A percentile compares a stretch with the other conserved stretches of the same genome.
These are phyloP conservation scores for Rhabdophis nuchalis DNA, from an alignment of 2,797 vertebrate genomes.

Conservation along the genomic window DNA sequence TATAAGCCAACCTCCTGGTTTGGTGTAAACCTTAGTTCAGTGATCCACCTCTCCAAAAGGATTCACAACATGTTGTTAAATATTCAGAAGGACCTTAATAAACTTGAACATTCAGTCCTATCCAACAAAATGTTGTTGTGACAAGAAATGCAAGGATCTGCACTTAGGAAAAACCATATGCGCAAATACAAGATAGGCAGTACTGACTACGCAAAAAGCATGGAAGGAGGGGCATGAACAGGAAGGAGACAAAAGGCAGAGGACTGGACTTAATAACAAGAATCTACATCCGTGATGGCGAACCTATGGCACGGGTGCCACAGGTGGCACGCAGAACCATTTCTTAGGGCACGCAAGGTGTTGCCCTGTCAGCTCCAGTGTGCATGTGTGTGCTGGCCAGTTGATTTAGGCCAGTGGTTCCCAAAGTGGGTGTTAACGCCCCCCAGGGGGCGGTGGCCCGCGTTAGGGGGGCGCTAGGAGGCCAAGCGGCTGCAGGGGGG, in stretches of 20 bases:
- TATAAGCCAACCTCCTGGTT: neutral
- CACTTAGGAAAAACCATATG: neutral
- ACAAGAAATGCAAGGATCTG: neutral
- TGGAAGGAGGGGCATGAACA: neutral
- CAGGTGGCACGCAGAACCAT: no score
- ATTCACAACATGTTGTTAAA: neutral
- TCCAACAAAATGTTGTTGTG: neutral
- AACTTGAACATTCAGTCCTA: neutral
- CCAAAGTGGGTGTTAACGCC: no score
- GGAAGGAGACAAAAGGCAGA: neutral
- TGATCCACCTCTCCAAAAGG: neutral
- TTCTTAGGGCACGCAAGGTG: no score
- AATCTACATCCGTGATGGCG: no score
- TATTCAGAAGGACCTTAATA: neutral
- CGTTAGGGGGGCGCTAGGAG: no score
- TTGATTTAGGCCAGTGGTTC: no score
- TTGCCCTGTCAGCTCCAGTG: no score
- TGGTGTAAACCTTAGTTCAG: neutral
- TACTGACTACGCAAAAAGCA: neutral
- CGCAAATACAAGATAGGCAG: neutral
- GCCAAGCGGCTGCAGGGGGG: no score
- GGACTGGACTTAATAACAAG: neutral
- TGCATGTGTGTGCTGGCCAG: no score
- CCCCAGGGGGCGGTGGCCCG: no score
- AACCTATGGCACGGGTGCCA: no score